phyloP scores from a whole-genome alignment of 2,888 invertebrate species.

The Mycalesis mineus region DNA sequence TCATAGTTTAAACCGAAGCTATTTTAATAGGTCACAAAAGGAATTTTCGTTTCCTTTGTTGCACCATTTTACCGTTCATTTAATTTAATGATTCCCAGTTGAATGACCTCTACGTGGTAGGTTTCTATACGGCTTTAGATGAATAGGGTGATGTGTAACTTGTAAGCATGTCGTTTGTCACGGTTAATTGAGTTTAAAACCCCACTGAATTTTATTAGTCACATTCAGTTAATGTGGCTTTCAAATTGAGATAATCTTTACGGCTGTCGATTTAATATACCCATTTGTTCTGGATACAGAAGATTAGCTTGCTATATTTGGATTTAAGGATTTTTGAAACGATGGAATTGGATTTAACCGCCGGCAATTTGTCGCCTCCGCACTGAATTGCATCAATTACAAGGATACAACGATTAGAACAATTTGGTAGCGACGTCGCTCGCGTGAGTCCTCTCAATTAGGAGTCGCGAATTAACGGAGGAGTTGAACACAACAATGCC shows the following conservation, averaged over 20 bases:
- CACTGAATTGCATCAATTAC: conserved; percentile 51
- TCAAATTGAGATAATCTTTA: not conserved
- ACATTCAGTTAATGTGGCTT: not conserved
- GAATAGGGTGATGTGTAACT: not conserved
- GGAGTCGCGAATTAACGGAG: conserved; percentile 15
- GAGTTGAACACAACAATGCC: conserved; percentile 17
- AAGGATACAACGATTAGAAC: conserved; percentile 56
- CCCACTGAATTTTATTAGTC: not conserved
- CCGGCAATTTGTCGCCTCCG: conserved; percentile 59
- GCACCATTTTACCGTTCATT: not conserved
- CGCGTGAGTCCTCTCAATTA: conserved; percentile 53
- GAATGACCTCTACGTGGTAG: not conserved
- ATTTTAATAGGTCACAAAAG: conserved; percentile 28
- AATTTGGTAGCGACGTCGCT: conserved; percentile 62
- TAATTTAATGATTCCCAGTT: not conserved
- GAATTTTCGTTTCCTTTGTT: conserved; percentile 16
- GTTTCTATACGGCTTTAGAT: not conserved
- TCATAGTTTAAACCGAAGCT: conserved; percentile 28
- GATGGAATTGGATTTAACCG: conserved; percentile 53
- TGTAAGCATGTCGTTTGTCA: not conserved
- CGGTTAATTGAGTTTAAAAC: not conserved
- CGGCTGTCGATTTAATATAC: not conserved
- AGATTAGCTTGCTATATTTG: conserved; percentile 5
- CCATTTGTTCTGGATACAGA: not conserved
- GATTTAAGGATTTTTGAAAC: conserved; percentile 16